A percentile compares a stretch with the other conserved stretches of the same genome.
Evolutionary conservation across 92 coral and sea anemone genomes (phyloP).

Genomic region (Zoanthus sociatus): DNA sequence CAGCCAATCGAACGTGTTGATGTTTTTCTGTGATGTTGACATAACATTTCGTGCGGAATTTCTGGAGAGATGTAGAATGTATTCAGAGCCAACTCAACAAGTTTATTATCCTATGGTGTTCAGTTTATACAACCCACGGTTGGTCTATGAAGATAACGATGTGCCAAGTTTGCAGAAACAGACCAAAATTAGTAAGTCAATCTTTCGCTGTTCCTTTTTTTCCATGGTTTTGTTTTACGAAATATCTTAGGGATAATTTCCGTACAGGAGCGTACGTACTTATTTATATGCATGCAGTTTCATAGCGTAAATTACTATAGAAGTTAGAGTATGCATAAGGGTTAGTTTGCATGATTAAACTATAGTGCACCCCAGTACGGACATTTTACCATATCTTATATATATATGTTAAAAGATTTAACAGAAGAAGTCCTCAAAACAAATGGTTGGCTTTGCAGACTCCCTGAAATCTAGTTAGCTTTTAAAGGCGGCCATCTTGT

Average conservation of each 20-base stretch:
- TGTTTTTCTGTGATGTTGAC: slow-evolving; percentile 96
- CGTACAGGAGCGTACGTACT: too few species aligned
- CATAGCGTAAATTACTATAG: too few species aligned
- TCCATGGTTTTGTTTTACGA: not conserved
- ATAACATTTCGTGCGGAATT: slow-evolving; percentile 78
- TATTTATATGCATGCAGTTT: too few species aligned
- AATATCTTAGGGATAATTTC: not conserved
- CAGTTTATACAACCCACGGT: slow-evolving; percentile 84
- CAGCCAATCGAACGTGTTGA: slow-evolving; percentile 63
- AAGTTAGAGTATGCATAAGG: too few species aligned
- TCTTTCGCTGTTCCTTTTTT: not conserved
- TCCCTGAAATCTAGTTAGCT: too few species aligned
- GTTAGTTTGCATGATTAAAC: too few species aligned
- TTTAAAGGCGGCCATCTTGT: too few species aligned
- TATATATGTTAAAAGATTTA: too few species aligned
- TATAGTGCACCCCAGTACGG: too few species aligned
- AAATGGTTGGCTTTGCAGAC: too few species aligned
- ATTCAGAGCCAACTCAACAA: slow-evolving; percentile 73
- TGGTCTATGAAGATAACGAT: slow-evolving; percentile 79
- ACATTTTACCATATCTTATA: too few species aligned
- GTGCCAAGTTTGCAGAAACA: slow-evolving; percentile 71
- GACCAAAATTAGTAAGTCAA: slow-evolving; percentile 68
- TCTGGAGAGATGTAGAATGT: slow-evolving; percentile 86
- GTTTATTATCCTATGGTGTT: slow-evolving; percentile 94
- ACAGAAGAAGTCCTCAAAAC: too few species aligned